A percentile compares a stretch with the other conserved stretches of the same genome.
Conservation (phyloP, 2,888 invertebrate species). For the Eulithis prunata region DNA sequence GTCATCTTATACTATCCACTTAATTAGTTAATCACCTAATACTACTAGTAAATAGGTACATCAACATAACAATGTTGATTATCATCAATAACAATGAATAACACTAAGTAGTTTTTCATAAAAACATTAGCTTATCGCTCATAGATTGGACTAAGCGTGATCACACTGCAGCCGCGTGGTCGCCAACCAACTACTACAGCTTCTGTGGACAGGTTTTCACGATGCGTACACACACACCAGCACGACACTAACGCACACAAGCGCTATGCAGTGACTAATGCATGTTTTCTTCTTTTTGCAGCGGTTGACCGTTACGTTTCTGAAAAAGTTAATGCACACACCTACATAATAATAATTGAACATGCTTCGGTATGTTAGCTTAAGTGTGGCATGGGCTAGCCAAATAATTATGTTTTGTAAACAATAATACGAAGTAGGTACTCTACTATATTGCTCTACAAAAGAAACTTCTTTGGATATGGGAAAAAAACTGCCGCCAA, state of each 20-base stretch:
- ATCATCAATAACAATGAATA: no score
- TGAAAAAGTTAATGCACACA: conserved; percentile 1
- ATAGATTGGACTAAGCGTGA: conserved; percentile 22
- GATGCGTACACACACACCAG: conserved; percentile 47
- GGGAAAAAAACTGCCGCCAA: conserved; percentile 2
- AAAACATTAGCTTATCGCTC: conserved; percentile 2
- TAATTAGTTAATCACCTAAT: no score
- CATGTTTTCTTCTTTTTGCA: conserved; percentile 36
- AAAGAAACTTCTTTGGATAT: no score
- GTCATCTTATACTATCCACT: no score
- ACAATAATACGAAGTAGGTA: neutral
- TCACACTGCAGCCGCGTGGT: conserved; percentile 57
- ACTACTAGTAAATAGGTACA: no score
- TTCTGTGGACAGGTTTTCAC: conserved; percentile 55
- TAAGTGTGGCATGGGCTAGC: neutral
- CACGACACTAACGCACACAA: conserved; percentile 28
- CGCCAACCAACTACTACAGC: conserved; percentile 3
- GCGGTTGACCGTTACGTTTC: conserved; percentile 34
- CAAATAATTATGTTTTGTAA: neutral
- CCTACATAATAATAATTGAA: neutral
- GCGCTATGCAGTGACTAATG: conserved; percentile 34
- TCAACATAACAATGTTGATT: no score
- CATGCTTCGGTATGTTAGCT: neutral
- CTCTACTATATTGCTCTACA: neutral
- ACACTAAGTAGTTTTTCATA: no score